Base-by-base conservation (phyloP, 2,113 vertebrate species). In the Seriola dumerili region DNA sequence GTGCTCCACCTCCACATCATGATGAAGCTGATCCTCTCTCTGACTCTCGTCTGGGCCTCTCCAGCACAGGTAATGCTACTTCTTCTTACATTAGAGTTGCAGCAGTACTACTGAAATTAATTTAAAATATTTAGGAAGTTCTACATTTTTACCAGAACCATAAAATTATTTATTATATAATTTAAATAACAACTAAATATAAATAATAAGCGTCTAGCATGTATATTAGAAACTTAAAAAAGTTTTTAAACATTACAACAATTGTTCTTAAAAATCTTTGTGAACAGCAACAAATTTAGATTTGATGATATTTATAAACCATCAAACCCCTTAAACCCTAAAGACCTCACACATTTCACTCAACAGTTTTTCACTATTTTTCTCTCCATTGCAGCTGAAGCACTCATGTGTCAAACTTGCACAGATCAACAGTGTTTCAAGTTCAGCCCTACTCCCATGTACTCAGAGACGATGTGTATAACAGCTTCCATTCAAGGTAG, bases 361-460 rank as follows among this genome's bases (percentile, higher is more conserved):
- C 19, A 13, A 46, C 44, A 16, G 14, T 36, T 34, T 55, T 9
- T 40, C 4, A 8, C 2, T 44, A 0, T 11, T 34, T 70, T 29
- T 50, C 25, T 80, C 29, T 0, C 34, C 2, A 17, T n/a, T 55
- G 2, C 65, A 85, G 86, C 46, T 57, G 65, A 4, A 75, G 70
- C 82, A 12, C 66, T 88, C 36, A 1, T 1, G n/a, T 85, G 82
- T 72, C 0, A 23, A 3, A 54, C 3, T n/a, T 88, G 86, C 21
- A 17, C 12, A 42, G 3, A 76, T 72, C 0, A 0, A 1, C 0
- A 9, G 1, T 83, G 85, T n/a, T 80, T 66, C n/a, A 48, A 40
- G 0, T 12, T 25, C 63, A 52, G 0, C 0, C 6, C 0, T 0
- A 11, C 0, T 0, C 0, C 3, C 7, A 5, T 80, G 81, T 7